phyloP scores from a whole-genome alignment of 1,140 invertebrate species.

The Apocrypta bakeri region DNA sequence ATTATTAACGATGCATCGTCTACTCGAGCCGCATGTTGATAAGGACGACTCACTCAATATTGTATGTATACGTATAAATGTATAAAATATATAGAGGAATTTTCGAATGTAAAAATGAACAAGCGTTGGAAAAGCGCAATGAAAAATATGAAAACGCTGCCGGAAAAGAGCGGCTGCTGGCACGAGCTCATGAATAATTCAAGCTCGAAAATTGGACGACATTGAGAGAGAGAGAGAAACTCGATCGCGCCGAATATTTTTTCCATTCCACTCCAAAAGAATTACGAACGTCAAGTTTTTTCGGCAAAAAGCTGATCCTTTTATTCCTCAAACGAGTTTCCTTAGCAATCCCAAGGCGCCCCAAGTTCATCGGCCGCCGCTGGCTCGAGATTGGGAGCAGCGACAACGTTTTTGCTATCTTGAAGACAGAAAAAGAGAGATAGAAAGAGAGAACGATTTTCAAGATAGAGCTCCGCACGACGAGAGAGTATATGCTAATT shows the following conservation, averaged over 20 bases:
- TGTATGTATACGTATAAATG: neutral
- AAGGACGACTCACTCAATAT: neutral
- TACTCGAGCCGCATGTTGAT: neutral
- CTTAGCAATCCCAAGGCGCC: neutral
- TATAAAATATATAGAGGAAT: neutral
- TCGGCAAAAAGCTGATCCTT: neutral
- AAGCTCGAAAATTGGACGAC: neutral
- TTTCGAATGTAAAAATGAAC: neutral
- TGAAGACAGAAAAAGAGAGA: neutral
- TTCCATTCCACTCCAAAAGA: neutral
- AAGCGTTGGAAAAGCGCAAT: neutral
- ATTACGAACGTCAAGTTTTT: neutral
- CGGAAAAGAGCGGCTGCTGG: neutral
- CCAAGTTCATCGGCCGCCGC: slow-evolving; percentile 3
- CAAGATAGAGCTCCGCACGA: neutral
- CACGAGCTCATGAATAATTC: slow-evolving; percentile 16
- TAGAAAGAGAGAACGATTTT: neutral
- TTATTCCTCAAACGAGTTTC: neutral
- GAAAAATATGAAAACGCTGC: neutral
- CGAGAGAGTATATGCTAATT: slow-evolving; percentile 6
- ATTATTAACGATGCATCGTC: slow-evolving; percentile 37
- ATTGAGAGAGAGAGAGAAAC: neutral
- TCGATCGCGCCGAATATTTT: slow-evolving; percentile 18
- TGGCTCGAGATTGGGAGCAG: neutral
- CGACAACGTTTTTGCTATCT: neutral